A percentile compares a stretch with the other conserved stretches of the same genome.
Evolutionary conservation across 2,888 invertebrate species (phyloP).

Genomic region (Morpho achilles): DNA sequence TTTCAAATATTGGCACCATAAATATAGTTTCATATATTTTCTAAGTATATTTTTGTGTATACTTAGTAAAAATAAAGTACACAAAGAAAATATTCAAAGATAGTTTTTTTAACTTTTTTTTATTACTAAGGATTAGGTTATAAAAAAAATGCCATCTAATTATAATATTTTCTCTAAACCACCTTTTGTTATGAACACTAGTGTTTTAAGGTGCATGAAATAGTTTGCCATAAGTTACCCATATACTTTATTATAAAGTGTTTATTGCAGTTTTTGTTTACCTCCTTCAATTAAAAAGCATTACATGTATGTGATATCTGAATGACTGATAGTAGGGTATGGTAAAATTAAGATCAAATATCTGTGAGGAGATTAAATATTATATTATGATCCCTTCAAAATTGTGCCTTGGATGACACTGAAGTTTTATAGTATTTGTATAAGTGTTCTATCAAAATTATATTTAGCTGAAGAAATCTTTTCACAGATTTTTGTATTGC

Average conservation of each 20-base stretch:
- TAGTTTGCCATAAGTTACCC: slow-evolving; percentile 6
- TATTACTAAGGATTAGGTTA: background rate
- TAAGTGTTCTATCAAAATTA: slow-evolving; percentile 18
- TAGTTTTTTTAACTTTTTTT: no score
- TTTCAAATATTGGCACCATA: no score
- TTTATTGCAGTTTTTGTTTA: slow-evolving; percentile 11
- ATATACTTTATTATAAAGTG: slow-evolving; percentile 1
- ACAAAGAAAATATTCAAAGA: no score
- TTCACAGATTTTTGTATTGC: slow-evolving; percentile 50
- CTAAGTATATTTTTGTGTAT: no score
- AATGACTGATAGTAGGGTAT: slow-evolving; percentile 57
- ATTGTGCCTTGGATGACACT: slow-evolving; percentile 57
- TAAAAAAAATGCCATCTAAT: slow-evolving; percentile 5
- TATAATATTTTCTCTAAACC: slow-evolving; percentile 2
- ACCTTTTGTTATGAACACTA: slow-evolving; percentile 2
- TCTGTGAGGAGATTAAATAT: slow-evolving; percentile 48
- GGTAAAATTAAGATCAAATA: slow-evolving; percentile 38
- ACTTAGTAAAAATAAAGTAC: no score
- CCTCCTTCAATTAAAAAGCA: slow-evolving; percentile 20
- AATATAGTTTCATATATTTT: no score
- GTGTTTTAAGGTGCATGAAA: slow-evolving; percentile 6
- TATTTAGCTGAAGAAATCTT: slow-evolving; percentile 33
- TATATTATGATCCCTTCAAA: slow-evolving; percentile 30
- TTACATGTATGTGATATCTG: slow-evolving; percentile 38
- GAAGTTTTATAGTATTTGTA: slow-evolving; percentile 26